A percentile compares a stretch with the other conserved stretches of the same genome.
phyloP scores from a whole-genome alignment of 2,113 vertebrate species.

The Zingel zingel region DNA sequence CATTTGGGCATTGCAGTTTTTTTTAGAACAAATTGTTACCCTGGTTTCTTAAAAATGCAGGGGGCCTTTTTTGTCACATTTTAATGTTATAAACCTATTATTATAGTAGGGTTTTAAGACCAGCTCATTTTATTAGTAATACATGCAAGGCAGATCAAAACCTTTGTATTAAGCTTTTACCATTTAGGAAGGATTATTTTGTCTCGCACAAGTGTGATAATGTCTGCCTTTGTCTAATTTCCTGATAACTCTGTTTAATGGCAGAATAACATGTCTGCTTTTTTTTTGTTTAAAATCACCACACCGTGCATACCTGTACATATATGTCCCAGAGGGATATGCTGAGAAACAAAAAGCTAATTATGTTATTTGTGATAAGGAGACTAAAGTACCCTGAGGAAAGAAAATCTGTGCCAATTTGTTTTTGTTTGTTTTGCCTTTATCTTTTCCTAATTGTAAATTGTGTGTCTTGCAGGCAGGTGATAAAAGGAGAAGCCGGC shows the following conservation, averaged over 20 bases:
- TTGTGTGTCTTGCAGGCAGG: conserved; percentile 83
- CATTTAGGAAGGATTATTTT: not conserved
- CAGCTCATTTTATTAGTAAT: not conserved
- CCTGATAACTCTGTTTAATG: conserved; percentile 21
- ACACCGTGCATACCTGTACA: not conserved
- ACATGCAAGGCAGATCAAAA: not conserved
- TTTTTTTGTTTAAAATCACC: conserved; percentile 17
- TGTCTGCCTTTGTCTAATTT: conserved; percentile 17
- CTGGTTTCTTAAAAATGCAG: not conserved
- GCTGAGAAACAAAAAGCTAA: conserved; percentile 24
- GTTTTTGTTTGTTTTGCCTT: conserved; percentile 32
- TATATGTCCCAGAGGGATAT: not conserved
- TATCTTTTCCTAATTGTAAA: conserved; percentile 57
- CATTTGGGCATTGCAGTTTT: conserved; percentile 9
- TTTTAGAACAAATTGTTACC: not conserved
- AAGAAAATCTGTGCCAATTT: conserved; percentile 11
- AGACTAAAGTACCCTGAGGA: conserved; percentile 26
- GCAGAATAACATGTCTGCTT: conserved; percentile 26
- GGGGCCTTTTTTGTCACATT: not conserved
- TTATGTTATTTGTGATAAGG: conserved; percentile 41
- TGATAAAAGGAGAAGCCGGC: conserved; percentile 76
- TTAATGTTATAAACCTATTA: not conserved
- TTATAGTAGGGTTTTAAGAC: not conserved
- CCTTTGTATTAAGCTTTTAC: not conserved
- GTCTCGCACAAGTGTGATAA: conserved; percentile 10